A percentile compares a stretch with the other conserved stretches of the same genome.
Conservation (phyloP, 1,140 invertebrate genomes). For the Periplaneta americana region DNA sequence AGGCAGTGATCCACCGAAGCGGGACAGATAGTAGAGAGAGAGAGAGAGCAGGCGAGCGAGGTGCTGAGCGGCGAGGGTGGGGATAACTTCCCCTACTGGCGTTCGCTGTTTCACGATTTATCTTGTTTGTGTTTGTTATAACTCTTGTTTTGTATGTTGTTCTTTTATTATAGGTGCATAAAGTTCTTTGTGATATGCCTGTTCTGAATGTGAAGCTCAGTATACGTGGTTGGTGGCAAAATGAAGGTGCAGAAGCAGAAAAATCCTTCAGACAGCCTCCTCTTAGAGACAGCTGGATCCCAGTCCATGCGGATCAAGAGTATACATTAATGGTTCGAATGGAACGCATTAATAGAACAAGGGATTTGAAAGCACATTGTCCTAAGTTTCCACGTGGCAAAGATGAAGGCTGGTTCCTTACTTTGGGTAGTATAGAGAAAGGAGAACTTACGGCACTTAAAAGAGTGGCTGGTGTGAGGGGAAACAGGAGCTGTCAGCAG, state of each 20-base stretch:
- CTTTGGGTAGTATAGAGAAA: constrained; percentile 67
- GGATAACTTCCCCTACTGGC: too few species aligned
- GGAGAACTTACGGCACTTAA: constrained; percentile 85
- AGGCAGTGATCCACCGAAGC: too few species aligned
- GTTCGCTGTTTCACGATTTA: too few species aligned
- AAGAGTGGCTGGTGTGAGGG: constrained; percentile 48
- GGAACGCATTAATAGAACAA: constrained; percentile 39
- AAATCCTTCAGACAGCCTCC: neutral
- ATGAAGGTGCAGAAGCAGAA: constrained; percentile 42
- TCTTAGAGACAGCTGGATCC: constrained; percentile 40
- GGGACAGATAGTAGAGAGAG: too few species aligned
- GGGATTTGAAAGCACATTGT: constrained; percentile 58
- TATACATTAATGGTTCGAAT: constrained; percentile 61
- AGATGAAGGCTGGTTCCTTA: constrained; percentile 92
- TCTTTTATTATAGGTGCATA: constrained; percentile 37
- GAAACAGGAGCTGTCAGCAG: constrained; percentile 40
- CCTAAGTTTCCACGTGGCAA: constrained; percentile 88
- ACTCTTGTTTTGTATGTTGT: neutral
- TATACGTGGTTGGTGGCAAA: constrained; percentile 47
- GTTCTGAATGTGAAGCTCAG: constrained; percentile 49
- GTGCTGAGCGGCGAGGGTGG: too few species aligned
- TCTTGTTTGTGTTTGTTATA: neutral
- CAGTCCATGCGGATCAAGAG: constrained; percentile 61
- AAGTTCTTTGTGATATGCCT: constrained; percentile 58
- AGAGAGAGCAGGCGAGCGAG: too few species aligned